Conservation (phyloP, 2,888 invertebrate species). For the Rhingia rostrata region DNA sequence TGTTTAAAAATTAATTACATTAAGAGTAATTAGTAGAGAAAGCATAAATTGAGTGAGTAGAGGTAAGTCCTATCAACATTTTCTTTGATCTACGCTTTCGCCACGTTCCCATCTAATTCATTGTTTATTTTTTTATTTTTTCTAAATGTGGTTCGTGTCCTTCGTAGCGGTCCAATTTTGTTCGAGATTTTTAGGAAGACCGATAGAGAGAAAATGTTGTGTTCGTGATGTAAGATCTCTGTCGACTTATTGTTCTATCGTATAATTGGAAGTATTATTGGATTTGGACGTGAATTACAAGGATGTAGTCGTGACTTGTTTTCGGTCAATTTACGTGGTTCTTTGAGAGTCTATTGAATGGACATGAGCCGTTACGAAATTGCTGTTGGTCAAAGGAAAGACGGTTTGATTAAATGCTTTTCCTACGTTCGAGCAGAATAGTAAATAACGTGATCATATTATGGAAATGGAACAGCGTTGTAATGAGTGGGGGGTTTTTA, state of each 20-base stretch:
- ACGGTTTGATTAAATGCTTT: neutral
- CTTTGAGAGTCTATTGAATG: neutral
- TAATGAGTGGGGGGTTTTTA: no score
- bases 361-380: neutral
- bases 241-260: constrained; percentile 16
- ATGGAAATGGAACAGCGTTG: neutral
- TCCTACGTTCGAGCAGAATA: neutral
- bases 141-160: constrained; percentile 20
- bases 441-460: neutral
- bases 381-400: neutral
- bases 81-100: constrained; percentile 22
- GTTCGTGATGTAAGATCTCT: constrained; percentile 20
- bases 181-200: constrained; percentile 3
- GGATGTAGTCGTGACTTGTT: constrained; percentile 24
- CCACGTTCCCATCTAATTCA: constrained; percentile 21
- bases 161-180: constrained; percentile 4
- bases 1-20: constrained; percentile 65
- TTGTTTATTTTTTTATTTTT: constrained; percentile 19
- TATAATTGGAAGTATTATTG: constrained; percentile 47
- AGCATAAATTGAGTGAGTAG: constrained; percentile 35
- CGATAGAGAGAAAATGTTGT: neutral
- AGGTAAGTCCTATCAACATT: neutral
- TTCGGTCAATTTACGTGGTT: neutral
- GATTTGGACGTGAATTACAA: constrained; percentile 21
- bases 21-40: constrained; percentile 37